Conservation (phyloP, 1,140 invertebrate species). For the Listronotus oregonensis region DNA sequence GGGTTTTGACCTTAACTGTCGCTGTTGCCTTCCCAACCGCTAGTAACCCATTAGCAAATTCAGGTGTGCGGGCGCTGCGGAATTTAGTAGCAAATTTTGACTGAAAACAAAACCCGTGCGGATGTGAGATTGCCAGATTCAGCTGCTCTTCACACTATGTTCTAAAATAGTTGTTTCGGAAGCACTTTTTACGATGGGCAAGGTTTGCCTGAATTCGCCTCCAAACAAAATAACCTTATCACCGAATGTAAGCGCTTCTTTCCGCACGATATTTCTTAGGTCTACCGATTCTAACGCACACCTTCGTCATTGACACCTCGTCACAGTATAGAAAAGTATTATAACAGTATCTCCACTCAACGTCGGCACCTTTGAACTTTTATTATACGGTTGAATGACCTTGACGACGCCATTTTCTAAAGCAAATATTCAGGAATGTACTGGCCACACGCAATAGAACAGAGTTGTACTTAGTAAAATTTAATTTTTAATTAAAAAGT, state of each 20-base stretch:
- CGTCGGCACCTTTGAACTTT: too few relatives aligned
- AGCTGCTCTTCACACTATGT: neutral
- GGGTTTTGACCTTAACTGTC: neutral
- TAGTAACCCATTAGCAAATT: neutral
- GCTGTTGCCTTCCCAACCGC: neutral
- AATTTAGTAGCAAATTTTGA: neutral
- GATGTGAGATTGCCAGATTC: neutral
- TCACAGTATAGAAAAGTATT: too few relatives aligned
- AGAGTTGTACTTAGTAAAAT: too few relatives aligned
- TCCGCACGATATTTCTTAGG: neutral
- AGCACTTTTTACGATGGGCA: neutral
- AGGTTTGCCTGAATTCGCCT: conserved; percentile 7
- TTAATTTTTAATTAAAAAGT: too few relatives aligned
- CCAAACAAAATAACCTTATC: neutral
- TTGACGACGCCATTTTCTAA: too few relatives aligned
- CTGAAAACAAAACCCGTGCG: neutral
- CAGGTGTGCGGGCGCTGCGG: neutral
- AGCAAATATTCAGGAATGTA: too few relatives aligned
- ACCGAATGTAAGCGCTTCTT: neutral
- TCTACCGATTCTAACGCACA: too few relatives aligned
- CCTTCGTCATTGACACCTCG: neutral
- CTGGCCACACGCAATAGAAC: too few relatives aligned
- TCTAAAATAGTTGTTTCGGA: neutral
- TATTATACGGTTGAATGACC: too few relatives aligned
- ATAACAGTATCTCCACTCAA: too few relatives aligned